phyloP scores from a whole-genome alignment of 2,113 vertebrate genomes.

The Myocastor coypus region DNA sequence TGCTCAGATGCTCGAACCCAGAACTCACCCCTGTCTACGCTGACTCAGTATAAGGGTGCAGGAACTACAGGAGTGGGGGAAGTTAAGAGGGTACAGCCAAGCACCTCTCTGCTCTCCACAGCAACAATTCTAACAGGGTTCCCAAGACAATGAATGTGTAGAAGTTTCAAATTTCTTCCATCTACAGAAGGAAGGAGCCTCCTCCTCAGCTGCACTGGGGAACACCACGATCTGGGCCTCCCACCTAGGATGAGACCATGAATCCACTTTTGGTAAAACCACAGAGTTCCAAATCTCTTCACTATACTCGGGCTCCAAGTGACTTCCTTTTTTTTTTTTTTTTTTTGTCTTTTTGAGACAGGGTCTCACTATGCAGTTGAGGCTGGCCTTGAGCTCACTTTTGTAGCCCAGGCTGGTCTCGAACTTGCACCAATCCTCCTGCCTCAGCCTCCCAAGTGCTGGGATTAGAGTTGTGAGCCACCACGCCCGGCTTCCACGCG shows the following conservation, averaged over 20 bases:
- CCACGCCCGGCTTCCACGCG: too few relatives aligned
- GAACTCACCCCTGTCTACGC: background rate
- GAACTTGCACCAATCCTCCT: too few relatives aligned
- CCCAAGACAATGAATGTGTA: conserved; percentile 14
- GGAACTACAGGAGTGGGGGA: background rate
- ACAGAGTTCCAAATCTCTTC: background rate
- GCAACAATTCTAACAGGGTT: background rate
- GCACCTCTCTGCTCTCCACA: background rate
- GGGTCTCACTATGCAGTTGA: too few relatives aligned
- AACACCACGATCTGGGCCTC: background rate
- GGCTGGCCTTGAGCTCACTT: too few relatives aligned
- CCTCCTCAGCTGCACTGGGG: background rate
- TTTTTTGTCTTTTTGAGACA: too few relatives aligned
- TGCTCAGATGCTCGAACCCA: background rate
- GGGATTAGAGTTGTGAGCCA: too few relatives aligned
- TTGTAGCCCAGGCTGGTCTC: too few relatives aligned
- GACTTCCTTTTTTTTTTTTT: too few relatives aligned
- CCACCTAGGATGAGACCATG: background rate
- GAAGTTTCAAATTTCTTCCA: conserved; percentile 41
- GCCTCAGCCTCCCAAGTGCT: too few relatives aligned
- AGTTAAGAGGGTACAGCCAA: too few relatives aligned
- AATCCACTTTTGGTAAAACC: background rate
- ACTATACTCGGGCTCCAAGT: background rate
- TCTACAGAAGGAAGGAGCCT: background rate
- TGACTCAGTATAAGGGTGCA: background rate